These are phyloP conservation scores for Lithobates sylvaticus DNA, from an alignment of 2,797 vertebrate species.

Conservation along the genomic window DNA sequence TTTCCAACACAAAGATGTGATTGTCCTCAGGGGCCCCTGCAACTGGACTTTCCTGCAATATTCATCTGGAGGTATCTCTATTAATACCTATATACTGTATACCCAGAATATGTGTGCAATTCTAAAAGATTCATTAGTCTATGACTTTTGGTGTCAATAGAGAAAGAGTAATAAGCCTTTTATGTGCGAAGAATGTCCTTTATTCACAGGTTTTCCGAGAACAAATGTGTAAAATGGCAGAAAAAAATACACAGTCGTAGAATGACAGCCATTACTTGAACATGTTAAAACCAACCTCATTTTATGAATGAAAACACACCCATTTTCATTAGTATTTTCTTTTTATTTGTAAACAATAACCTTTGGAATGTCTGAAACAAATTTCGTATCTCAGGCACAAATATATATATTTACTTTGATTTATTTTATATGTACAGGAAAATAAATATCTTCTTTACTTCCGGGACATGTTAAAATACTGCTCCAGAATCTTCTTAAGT, in stretches of 20 bases:
- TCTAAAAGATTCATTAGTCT: too few species aligned
- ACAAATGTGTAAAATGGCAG: constrained; percentile 46
- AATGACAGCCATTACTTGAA: constrained; percentile 22
- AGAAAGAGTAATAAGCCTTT: constrained; percentile 27
- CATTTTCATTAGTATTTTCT: constrained; percentile 47
- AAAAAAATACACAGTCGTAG: constrained; percentile 42
- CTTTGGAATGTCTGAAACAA: constrained; percentile 60
- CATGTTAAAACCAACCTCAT: constrained; percentile 34
- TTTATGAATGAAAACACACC: constrained; percentile 43
- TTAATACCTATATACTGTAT: too few species aligned
- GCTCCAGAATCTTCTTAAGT: constrained; percentile 55
- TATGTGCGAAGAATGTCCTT: constrained; percentile 47
- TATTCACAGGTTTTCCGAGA: constrained; percentile 54
- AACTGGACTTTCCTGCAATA: too few species aligned
- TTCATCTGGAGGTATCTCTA: too few species aligned
- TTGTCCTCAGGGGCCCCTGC: too few species aligned
- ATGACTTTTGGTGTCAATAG: not conserved
- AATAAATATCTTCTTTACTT: constrained; percentile 40
- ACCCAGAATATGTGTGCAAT: too few species aligned
- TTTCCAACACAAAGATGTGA: too few species aligned
- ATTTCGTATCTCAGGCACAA: constrained; percentile 46
- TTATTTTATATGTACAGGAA: constrained; percentile 49
- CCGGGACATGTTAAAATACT: constrained; percentile 40
- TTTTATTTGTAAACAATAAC: constrained; percentile 57
- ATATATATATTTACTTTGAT: constrained; percentile 40